Evolutionary conservation across 2,888 invertebrate genomes (phyloP), one percentile per base, ranked within the genome.

Genomic region (Cybosia mesomella): DNA sequence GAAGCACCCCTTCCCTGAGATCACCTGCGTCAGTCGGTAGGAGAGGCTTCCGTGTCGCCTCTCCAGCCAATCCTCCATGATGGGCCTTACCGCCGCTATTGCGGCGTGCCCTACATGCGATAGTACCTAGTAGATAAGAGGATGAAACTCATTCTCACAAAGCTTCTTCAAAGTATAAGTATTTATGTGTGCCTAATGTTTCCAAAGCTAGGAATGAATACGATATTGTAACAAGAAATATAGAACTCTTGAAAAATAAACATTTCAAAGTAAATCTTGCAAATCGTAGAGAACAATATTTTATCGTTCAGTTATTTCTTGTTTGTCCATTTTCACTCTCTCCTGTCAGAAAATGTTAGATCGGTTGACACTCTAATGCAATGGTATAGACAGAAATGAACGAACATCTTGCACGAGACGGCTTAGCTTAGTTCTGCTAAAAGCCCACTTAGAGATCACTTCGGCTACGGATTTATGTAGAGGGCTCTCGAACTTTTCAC

Each of bases 381-480:
- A 88, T 88, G 87, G 87, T 84, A 86, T 86, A 88, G 87, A 90
- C 85, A 90, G 90, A 91, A 93, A 92, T 92, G 91, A 91, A 87
- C 85, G 87, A 90, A 91, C 91, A 89, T 91, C 88, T 90, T 92
- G 92, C 89, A 88, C 85, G 86, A 89, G 92, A 91, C 90, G 92
- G 93, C 93, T 95, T 92, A 94, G 92, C 92, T 91, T 88, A 91
- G 91, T 92, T 87, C 87, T 88, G 87, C 93, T 94, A 94, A 94
- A 94, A 95, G 94, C 94, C 92, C 93, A 94, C 94, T 95, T 93
- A 94, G 91, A 92, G 87, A 91, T 91, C 92, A 92, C 91, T 92
- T 92, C 91, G 88, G 86, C 84, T 85, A 81, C 89, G 93, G 93
- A 93, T 94, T 93, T 93, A 90, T 87, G 87, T 86, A 81, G 88